These are phyloP conservation scores for Hofmannophila pseudospretella DNA, from an alignment of 2,888 invertebrate genomes.

Conservation along the genomic window DNA sequence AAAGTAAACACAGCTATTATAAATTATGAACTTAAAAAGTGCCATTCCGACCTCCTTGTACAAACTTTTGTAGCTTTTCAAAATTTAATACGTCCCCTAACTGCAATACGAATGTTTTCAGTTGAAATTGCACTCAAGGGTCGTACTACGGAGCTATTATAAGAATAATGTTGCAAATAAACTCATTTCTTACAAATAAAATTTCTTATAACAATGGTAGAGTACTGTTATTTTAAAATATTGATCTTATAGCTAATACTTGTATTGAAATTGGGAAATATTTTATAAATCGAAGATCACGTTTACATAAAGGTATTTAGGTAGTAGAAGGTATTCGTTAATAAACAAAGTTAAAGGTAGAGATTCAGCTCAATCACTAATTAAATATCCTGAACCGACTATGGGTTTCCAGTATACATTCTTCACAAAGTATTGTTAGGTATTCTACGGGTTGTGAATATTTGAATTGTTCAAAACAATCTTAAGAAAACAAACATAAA, in stretches of 20 bases:
- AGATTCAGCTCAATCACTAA: slow-evolving; percentile 41
- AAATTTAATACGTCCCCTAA: slow-evolving; percentile 67
- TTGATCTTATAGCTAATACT: no score
- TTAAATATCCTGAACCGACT: slow-evolving; percentile 39
- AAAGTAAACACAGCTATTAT: not conserved
- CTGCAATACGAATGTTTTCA: slow-evolving; percentile 61
- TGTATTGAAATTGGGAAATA: no score
- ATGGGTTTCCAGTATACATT: slow-evolving; percentile 53
- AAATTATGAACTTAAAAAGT: slow-evolving; percentile 29
- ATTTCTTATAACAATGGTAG: not conserved
- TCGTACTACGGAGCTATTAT: slow-evolving; percentile 47
- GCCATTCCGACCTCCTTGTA: slow-evolving; percentile 36
- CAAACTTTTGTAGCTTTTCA: slow-evolving; percentile 50
- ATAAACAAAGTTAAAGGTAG: no score
- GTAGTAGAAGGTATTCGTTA: no score
- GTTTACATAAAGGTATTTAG: no score
- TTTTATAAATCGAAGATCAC: no score
- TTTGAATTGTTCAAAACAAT: slow-evolving; percentile 37
- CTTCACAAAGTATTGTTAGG: slow-evolving; percentile 43
- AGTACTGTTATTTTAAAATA: not conserved
- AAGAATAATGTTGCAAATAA: slow-evolving; percentile 62
- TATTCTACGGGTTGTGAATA: slow-evolving; percentile 34
- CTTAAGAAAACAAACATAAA: no score
- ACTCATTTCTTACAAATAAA: slow-evolving; percentile 28
- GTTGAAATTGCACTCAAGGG: slow-evolving; percentile 55